Base-by-base conservation (phyloP, 1,140 invertebrate genomes). In the Brachionus rubens region DNA sequence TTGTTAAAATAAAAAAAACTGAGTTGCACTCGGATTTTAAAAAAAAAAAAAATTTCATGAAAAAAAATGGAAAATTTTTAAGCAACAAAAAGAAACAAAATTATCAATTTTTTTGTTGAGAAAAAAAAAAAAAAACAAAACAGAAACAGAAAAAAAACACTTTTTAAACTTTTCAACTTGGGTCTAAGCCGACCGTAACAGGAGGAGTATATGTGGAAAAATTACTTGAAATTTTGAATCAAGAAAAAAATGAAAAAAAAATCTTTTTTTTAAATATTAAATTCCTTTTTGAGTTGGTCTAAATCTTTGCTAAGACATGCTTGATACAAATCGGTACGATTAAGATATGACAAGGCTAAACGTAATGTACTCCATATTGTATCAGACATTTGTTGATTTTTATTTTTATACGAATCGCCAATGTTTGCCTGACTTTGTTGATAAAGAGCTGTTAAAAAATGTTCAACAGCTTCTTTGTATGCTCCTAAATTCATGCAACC, bases 401-500 rank as follows among this genome's bases (percentile, higher is more conserved):
- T 85, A 33, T 81, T 82, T 48, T 80, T 86, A 76, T 80, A 75
- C 84, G 89, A 83, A 84, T 88, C 33, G 91, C 92, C 80, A 90
- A 88, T 16, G 90, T 88, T 86, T 98, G 95, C 83, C 95, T 75
- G 48, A 75, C 72, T 75, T 33, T 75, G 72, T 19, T 75, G 91
- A 86, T 95, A 95, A 7, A 99, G 86, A 0, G 95, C 94, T 14
- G 90, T 90, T 24, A 99, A 81, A 79, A 98, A 91, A 85, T 99
- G 96, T 85, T 97, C 94, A 40, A 91, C 92, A 9, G 96, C 95
- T 87, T 98, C 91, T 80, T 90, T 92, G 81, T 97, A 91, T 26
- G 92, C 92, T 79, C 90, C 90, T n/a, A 98, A 87, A 86, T 98
- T 96, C 82, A 98, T 92, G 82, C 96, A 99, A 70, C 93, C 92